These are phyloP conservation scores for Orthosia gothica DNA, from an alignment of 2,888 invertebrate species.

Conservation along the genomic window DNA sequence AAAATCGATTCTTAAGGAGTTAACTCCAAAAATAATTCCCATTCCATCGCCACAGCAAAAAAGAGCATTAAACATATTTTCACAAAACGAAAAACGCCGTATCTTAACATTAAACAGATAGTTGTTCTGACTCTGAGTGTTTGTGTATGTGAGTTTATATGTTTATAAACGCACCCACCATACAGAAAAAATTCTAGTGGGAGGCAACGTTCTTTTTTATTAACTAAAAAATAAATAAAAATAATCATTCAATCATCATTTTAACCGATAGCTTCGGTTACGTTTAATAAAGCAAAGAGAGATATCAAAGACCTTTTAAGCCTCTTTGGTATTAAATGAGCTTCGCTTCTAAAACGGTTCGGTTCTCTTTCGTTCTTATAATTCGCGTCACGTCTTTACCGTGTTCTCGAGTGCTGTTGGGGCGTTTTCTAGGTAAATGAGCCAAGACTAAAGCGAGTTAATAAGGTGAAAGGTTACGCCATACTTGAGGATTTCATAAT, in stretches of 20 bases:
- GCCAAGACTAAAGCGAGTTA: constrained; percentile 31
- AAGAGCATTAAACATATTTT: neutral
- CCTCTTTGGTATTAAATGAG: constrained; percentile 17
- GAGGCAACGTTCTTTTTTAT: too few relatives aligned
- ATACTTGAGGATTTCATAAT: neutral
- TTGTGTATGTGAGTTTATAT: too few relatives aligned
- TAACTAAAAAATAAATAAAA: too few relatives aligned
- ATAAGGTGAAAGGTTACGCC: constrained; percentile 16
- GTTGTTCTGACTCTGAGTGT: too few relatives aligned
- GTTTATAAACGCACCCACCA: too few relatives aligned
- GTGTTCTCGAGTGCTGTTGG: constrained; percentile 14
- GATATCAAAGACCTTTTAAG: constrained; percentile 16
- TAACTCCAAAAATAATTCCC: too few relatives aligned
- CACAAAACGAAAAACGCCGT: neutral
- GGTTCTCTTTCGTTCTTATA: constrained; percentile 32
- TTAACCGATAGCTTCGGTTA: neutral
- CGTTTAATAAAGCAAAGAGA: constrained; percentile 7
- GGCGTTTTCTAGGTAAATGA: constrained; percentile 48
- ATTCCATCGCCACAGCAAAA: neutral
- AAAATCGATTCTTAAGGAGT: too few relatives aligned
- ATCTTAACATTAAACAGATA: neutral
- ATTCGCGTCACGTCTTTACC: constrained; percentile 41
- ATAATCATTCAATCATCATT: neutral
- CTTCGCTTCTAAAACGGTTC: constrained; percentile 17
- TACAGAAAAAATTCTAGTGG: too few relatives aligned